Evolutionary conservation across 1,140 invertebrate species (phyloP), one percentile per base, ranked within the genome.

Genomic region (Yoshiicerus persimilis): DNA sequence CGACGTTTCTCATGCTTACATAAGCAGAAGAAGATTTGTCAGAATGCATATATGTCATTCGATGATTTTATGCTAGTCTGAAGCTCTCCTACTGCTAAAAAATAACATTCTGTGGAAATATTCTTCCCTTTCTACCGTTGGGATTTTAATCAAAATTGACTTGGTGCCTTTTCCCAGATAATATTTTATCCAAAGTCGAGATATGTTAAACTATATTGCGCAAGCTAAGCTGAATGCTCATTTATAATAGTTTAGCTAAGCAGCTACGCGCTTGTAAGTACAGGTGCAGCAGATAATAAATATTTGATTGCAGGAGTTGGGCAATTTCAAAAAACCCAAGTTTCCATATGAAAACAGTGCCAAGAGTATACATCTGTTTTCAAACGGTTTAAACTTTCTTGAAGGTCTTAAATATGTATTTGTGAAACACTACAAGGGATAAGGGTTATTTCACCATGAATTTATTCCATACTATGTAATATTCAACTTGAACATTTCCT

Each of bases 21-120:
- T 80, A 80, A 80, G 75, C 75, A 80, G 75, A 80, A 80, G 75
- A 80, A 80, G 75, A 80, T 80, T 80, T 80, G 75, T 80, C 75
- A 80, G 75, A 34, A 80, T 80, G 75, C 75, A 80, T 80, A 36
- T 77, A 36, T 80, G 75, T 80, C 75, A 80, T 80, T 80, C 75
- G n/a, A 80, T 80, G 75, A 80, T 80, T 80, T 80, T 80, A 80
- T 80, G 75, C 27, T 36, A 80, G 75, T 80, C 66, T 70, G 66
- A 70, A 70, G 27, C 66, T 70, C 66, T 30, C 9, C 66, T 30
- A 32, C 66, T 13, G 25, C 25, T 30, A 70, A 70, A 56, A 80
- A 80, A 80, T 80, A 80, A 80, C 75, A 80, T 80, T 80, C 32
- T 10, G 34, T 23, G 23, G 75, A 80, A 36, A 23, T 80, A 36